Conservation (phyloP, 1,140 invertebrate species). For the Laupala kohalensis region DNA sequence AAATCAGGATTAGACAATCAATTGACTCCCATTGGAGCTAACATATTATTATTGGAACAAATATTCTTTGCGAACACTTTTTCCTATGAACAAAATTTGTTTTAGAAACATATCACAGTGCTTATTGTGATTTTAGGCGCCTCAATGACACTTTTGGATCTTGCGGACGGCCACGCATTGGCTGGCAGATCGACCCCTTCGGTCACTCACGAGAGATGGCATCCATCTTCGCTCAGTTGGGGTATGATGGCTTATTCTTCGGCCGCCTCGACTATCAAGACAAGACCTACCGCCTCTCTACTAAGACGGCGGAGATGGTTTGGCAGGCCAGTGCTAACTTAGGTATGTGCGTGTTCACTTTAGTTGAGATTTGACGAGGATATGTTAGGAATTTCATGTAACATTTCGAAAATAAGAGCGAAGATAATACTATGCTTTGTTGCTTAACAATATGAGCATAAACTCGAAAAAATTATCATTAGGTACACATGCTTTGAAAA, state of each 20-base stretch:
- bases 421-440: too few species aligned
- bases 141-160: constrained; percentile 38
- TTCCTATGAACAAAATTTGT: too few species aligned
- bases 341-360: constrained; percentile 29
- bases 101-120: background rate
- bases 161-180: constrained; percentile 35
- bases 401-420: too few species aligned
- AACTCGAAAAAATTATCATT: too few species aligned
- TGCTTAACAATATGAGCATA: too few species aligned
- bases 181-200: constrained; percentile 47
- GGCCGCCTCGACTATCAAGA: constrained; percentile 50
- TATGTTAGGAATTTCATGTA: too few species aligned
- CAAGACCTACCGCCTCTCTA: constrained; percentile 31
- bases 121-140: constrained; percentile 16
- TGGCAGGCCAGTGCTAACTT: constrained; percentile 40
- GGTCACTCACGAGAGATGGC: constrained; percentile 42
- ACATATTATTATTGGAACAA: too few species aligned
- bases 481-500: too few species aligned
- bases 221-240: constrained; percentile 37
- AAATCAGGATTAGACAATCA: too few species aligned
- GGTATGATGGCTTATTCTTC: constrained; percentile 47
- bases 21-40: too few species aligned
- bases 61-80: too few species aligned
- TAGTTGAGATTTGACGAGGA: too few species aligned
- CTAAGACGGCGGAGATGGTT: constrained; percentile 45